Evolutionary conservation across 1,140 invertebrate genomes (phyloP), one percentile per base, ranked within the genome.

Genomic region (Drosophila burlai): DNA sequence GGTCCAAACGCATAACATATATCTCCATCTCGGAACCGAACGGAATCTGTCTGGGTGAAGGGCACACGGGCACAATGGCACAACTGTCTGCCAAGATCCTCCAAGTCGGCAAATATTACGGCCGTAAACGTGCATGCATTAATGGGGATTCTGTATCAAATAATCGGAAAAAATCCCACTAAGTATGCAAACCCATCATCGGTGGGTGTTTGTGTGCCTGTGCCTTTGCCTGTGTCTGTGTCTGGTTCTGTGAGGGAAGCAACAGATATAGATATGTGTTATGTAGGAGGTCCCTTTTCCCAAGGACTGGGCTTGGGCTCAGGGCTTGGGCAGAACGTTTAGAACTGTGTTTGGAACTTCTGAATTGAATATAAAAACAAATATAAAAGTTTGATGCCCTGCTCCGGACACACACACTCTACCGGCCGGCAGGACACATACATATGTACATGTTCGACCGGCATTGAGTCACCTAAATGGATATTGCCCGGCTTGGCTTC

Each of bases 331-430:
- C 43, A 29, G 54, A 66, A 46, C 64, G 43, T 63, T 67, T 62
- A 50, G 59, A 78, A 59, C 52, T 52, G 40, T 49, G 75, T 55
- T 80, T 52, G 58, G 83, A 77, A 76, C 71, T 90, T 90, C 67
- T 80, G 76, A 89, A 85, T 89, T 85, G 81, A 85, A 90, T 82
- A 89, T 85, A 90, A 89, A 81, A 90, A 81, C 85, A 90, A 89
- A 81, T 80, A 90, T 76, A 90, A 89, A 89, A 80, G 63, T 90
- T 87, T 87, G 72, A 81, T 73, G 81, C 76, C 78, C 55, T 85
- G 64, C 49, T 65, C 40, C 43, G 40, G 42, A 50, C 45, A 42
- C 34, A 55, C 38, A 45, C 49, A 58, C 36, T 42, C 36, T 38
- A 38, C 52, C 59, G 38, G 60, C 54, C 36, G 36, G 52, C 8